Base-by-base conservation (phyloP, 2,888 invertebrate species). In the Acronicta psi region DNA sequence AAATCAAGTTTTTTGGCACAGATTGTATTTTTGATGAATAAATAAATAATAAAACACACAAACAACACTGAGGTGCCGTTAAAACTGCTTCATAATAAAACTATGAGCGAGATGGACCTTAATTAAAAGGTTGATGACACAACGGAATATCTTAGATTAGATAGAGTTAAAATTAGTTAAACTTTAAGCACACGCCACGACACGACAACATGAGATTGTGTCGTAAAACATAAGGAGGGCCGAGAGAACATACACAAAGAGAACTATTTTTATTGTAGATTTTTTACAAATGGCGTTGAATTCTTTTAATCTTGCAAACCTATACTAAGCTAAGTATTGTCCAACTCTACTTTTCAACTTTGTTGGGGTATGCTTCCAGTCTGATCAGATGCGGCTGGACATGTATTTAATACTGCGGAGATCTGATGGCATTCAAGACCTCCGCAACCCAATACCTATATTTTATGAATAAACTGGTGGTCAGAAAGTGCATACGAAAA, bases 71-170 rank as follows among this genome's bases (percentile, higher is more conserved):
- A n/a, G 40, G 23, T 53, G 25, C 20, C 31, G 46, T 31, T 23
- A 56, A 49, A 37, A 43, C 23, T 59, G 14, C 50, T 45, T 58
- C 0, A 58, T 52, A 60, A 29, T 29, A 29, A 29, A 29, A 49
- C 64, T 44, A 65, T 55, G 25, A 46, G 43, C 7, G 37, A 46
- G 47, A 46, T 54, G 57, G 56, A 44, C 17, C 63, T 65, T 41
- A 68, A 73, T 76, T 63, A 70, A 68, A 75, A 81, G 82, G 81
- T 80, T 61, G 73, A 79, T 75, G 83, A 80, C 84, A 75, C 76
- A 36, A 41, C 50, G 4, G 13, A 34, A 51, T 53, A 69, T 70
- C 63, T 73, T 20, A 71, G 83, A 80, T 82, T 70, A 82, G 80
- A 83, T 82, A 77, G 76, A 45, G 59, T 54, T 44, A 53, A 74